phyloP scores from a whole-genome alignment of 1,140 invertebrate genomes.

The Melipona quadrifasciata region DNA sequence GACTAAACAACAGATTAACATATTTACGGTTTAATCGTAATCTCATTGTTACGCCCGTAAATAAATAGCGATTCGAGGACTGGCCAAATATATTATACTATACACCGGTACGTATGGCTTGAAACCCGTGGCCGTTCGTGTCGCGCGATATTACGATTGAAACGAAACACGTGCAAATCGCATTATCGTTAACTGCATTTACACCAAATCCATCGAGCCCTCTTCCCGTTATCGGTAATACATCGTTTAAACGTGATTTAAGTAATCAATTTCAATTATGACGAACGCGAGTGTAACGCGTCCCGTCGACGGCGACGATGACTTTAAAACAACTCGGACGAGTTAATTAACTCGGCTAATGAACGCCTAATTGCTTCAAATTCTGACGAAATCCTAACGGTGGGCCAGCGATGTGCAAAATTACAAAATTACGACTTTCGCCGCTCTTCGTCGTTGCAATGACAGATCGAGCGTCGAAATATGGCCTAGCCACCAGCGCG shows the following conservation, averaged over 20 bases:
- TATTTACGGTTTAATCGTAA: background rate
- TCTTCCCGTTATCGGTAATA: background rate
- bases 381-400: constrained; percentile 1
- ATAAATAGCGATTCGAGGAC: background rate
- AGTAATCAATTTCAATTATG: background rate
- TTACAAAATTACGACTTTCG: constrained; percentile 24
- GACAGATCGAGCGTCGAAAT: constrained; percentile 10
- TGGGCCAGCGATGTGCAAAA: constrained; percentile 20
- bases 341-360: constrained; percentile 15
- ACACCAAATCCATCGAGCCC: background rate
- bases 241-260: background rate
- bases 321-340: background rate
- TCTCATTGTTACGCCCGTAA: background rate
- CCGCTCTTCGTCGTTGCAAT: constrained; percentile 31
- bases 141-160: background rate
- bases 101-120: background rate
- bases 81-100: background rate
- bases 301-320: no score
- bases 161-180: background rate
- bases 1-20: background rate
- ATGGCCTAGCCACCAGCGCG: background rate
- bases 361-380: constrained; percentile 12
- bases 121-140: background rate
- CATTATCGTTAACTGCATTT: background rate
- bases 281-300: no score